Conservation (phyloP, 1,140 invertebrate genomes). For the Schlechtendalia chinensis region DNA sequence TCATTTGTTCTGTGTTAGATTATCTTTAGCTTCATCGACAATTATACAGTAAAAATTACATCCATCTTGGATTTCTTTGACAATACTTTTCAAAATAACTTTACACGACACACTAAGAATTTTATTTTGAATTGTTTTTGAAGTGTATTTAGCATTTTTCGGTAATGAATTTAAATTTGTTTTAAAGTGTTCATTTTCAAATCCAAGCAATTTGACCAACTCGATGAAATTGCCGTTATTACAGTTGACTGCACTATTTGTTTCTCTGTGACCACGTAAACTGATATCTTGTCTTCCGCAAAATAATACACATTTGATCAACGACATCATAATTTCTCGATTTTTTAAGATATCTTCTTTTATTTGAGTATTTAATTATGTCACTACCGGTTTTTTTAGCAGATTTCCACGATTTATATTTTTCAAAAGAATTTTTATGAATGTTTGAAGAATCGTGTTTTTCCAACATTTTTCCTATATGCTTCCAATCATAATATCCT, state of each 20-base stretch:
- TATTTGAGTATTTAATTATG: neutral
- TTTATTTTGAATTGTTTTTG: slow-evolving; percentile 25
- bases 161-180: slow-evolving; percentile 2
- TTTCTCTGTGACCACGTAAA: slow-evolving; percentile 11
- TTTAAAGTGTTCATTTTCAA: slow-evolving; percentile 10
- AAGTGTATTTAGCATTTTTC: slow-evolving; percentile 25
- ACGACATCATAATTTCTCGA: neutral
- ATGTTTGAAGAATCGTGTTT: neutral
- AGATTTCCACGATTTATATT: neutral
- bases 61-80: slow-evolving; percentile 26
- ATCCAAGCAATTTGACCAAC: slow-evolving; percentile 2
- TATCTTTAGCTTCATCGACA: slow-evolving; percentile 15
- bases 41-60: slow-evolving; percentile 21
- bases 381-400: neutral
- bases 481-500: slow-evolving; percentile 1
- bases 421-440: neutral
- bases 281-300: neutral
- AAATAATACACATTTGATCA: neutral
- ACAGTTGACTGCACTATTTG: neutral
- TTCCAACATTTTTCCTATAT: neutral
- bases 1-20: slow-evolving; percentile 15
- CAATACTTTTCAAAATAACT: slow-evolving; percentile 4
- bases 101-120: neutral
- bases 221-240: slow-evolving; percentile 8
- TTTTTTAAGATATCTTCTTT: slow-evolving; percentile 3